These are phyloP conservation scores for Priapulus caudatus DNA, from an alignment of 2,888 invertebrate species.

Conservation along the genomic window DNA sequence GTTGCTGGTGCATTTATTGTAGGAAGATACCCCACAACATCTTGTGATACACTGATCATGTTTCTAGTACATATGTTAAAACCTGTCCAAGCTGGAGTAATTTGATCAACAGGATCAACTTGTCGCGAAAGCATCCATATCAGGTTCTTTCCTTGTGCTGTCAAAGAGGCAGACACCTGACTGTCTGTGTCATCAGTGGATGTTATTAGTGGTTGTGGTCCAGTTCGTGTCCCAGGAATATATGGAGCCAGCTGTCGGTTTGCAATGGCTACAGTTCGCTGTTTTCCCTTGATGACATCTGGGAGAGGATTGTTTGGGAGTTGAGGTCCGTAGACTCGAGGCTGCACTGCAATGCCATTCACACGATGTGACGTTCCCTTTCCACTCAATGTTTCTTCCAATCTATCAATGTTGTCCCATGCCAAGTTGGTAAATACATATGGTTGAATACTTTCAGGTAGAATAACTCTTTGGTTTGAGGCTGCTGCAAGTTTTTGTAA, in stretches of 20 bases:
- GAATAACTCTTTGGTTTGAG: too few relatives aligned
- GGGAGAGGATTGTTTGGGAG: conserved; percentile 12
- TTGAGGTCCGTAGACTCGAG: conserved; percentile 13
- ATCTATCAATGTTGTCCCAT: conserved; percentile 23
- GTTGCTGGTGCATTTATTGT: too few relatives aligned
- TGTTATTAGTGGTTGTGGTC: too few relatives aligned
- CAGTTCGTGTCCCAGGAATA: too few relatives aligned
- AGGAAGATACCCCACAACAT: conserved; percentile 15
- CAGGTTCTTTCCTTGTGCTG: too few relatives aligned
- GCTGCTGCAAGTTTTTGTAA: too few relatives aligned
- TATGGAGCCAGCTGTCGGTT: too few relatives aligned
- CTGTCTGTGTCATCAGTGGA: too few relatives aligned
- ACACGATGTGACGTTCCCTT: conserved; percentile 22
- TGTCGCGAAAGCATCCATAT: too few relatives aligned
- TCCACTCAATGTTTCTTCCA: conserved; percentile 21
- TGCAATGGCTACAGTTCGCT: too few relatives aligned
- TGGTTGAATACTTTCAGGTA: conserved; percentile 16
- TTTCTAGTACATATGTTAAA: conserved; percentile 15
- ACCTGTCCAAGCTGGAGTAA: conserved; percentile 16
- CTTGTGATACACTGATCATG: conserved; percentile 7
- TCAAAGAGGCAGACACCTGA: too few relatives aligned
- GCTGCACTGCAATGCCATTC: conserved; percentile 22
- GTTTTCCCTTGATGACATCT: too few relatives aligned
- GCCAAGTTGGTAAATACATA: conserved; percentile 17
- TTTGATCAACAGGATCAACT: conserved; percentile 13